Evolutionary conservation across 2,113 vertebrate genomes (phyloP).

Genomic region (Scytalopus superciliaris): DNA sequence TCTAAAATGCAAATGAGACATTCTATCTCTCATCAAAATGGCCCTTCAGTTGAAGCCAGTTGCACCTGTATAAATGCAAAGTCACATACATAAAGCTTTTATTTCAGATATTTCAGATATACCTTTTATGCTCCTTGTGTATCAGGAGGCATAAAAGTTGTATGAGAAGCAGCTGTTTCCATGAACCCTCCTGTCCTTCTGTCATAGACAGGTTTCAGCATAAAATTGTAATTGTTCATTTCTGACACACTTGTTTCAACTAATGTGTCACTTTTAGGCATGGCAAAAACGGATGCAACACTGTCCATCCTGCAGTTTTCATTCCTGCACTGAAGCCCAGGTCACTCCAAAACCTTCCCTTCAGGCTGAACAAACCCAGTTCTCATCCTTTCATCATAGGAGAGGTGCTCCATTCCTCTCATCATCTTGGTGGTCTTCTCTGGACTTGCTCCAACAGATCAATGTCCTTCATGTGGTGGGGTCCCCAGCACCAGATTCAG

Average conservation of each 20-base stretch:
- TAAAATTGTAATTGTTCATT: not conserved
- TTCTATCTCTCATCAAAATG: not conserved
- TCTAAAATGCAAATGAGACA: not conserved
- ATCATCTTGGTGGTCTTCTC: not conserved
- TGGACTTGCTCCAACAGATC: fast-evolving
- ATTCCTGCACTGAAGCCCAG: not conserved
- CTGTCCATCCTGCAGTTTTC: not conserved
- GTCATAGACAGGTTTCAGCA: not conserved
- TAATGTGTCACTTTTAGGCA: fast-evolving
- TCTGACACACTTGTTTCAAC: not conserved
- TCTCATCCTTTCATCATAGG: not conserved
- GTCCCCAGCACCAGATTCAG: not conserved
- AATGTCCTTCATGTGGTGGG: fast-evolving
- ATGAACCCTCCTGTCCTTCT: not conserved
- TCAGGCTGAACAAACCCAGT: not conserved
- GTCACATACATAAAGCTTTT: not conserved
- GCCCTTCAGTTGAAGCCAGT: not conserved
- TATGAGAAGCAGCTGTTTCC: not conserved
- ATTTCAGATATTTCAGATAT: not conserved
- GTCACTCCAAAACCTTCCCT: not conserved
- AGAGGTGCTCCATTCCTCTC: not conserved
- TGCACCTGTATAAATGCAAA: slow-evolving; percentile 55
- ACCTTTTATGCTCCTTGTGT: not conserved
- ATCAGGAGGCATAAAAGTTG: not conserved
- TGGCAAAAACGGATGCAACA: not conserved